Evolutionary conservation across 2,113 vertebrate genomes (phyloP).

Genomic region (Oxygymnocypris stewartii): DNA sequence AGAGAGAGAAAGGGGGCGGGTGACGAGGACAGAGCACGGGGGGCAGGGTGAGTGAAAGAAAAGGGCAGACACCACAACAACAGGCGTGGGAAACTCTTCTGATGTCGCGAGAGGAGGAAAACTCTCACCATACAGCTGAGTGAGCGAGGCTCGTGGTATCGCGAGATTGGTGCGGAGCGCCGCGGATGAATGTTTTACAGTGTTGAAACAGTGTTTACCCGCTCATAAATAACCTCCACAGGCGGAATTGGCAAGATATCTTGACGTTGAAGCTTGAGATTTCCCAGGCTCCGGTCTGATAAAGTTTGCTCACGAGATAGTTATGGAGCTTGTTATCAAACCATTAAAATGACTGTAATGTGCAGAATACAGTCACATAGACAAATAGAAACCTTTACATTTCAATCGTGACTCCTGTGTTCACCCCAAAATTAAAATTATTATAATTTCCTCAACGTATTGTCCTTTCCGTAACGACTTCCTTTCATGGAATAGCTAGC

Average conservation of each 20-base stretch:
- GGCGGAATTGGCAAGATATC: constrained; percentile 38
- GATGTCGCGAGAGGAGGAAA: constrained; percentile 74
- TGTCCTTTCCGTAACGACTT: background rate
- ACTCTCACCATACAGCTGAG: constrained; percentile 79
- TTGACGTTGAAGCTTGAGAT: constrained; percentile 43
- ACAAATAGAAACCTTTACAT: background rate
- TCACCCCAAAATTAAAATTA: background rate
- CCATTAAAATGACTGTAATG: background rate
- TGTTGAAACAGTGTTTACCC: constrained; percentile 72
- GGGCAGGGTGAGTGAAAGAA: constrained; percentile 67
- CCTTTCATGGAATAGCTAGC: background rate
- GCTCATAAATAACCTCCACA: constrained; percentile 67
- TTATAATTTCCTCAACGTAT: background rate
- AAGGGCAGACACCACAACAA: constrained; percentile 83
- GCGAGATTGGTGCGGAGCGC: constrained; percentile 69
- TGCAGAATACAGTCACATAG: background rate
- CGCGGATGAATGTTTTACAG: constrained; percentile 71
- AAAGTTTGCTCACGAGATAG: constrained; percentile 27
- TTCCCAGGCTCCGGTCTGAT: constrained; percentile 60
- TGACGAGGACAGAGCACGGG: constrained; percentile 47
- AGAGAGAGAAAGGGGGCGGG: constrained; percentile 64
- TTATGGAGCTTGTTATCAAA: background rate
- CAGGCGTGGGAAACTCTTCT: constrained; percentile 83
- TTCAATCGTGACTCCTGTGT: background rate
- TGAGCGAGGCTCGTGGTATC: constrained; percentile 63